A percentile compares a stretch with the other conserved stretches of the same genome.
Conservation (phyloP, 2,888 invertebrate species). For the Drosophila melanosoma region DNA sequence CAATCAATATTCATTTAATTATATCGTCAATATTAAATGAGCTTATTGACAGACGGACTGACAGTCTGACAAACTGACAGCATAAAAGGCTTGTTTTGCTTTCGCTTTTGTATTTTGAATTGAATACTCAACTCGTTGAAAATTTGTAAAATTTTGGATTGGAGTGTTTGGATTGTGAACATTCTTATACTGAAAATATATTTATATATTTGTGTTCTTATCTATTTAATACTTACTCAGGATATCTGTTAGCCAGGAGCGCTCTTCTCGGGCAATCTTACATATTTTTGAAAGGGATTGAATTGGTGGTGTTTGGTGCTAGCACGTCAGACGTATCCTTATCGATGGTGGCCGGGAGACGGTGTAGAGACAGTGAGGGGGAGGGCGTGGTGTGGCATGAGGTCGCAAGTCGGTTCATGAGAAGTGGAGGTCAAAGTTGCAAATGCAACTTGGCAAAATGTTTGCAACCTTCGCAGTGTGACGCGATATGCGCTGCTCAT, state of each 20-base stretch:
- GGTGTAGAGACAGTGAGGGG: not conserved
- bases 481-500: not conserved
- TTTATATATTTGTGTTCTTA: not conserved
- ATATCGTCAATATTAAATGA: constrained; percentile 50
- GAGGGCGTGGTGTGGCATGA: not conserved
- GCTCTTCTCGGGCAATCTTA: not conserved
- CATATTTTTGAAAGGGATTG: not conserved
- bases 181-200: not conserved
- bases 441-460: constrained; percentile 4
- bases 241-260: not conserved
- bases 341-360: constrained; percentile 5
- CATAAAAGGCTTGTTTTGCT: not conserved
- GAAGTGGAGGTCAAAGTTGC: constrained; percentile 5
- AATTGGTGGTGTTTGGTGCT: constrained; percentile 9
- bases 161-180: not conserved
- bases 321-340: constrained; percentile 72
- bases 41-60: constrained; percentile 8
- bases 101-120: not conserved
- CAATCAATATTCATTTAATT: constrained; percentile 64
- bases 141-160: too few relatives aligned
- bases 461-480: constrained; percentile 1
- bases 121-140: not conserved
- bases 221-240: not conserved
- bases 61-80: not conserved
- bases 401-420: not conserved